Percentiles rank a stretch among this genome's conserved stretches.
These are phyloP conservation scores for Mesoligia furuncula DNA, from an alignment of 2,888 invertebrate genomes.

Conservation along the genomic window DNA sequence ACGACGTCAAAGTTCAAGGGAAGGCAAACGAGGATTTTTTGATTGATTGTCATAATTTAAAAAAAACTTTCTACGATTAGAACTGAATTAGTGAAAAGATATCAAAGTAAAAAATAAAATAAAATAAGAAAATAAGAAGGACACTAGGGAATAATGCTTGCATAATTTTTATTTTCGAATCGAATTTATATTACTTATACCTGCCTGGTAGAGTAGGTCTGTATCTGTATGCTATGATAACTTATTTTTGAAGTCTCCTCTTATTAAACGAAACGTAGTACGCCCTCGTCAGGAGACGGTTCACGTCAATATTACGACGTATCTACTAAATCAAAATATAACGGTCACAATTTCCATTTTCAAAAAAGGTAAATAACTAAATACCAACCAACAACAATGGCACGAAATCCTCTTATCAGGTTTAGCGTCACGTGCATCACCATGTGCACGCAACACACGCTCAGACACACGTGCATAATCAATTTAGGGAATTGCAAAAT, in stretches of 20 bases:
- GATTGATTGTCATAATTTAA: neutral
- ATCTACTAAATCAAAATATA: conserved; percentile 34
- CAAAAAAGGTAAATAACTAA: conserved; percentile 27
- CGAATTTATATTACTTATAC: neutral
- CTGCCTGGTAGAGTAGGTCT: neutral
- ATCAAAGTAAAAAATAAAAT: neutral
- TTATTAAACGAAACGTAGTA: neutral
- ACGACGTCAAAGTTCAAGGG: conserved; percentile 58
- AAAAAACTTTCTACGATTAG: conserved; percentile 2
- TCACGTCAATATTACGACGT: conserved; percentile 10
- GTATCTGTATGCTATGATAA: neutral
- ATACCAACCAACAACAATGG: conserved; percentile 32
- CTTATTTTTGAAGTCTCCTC: neutral
- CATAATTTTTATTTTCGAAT: too few species aligned
- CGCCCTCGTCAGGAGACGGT: neutral
- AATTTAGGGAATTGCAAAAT: conserved; percentile 62
- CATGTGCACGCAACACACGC: conserved; percentile 54
- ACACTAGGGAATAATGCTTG: too few species aligned
- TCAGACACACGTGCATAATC: conserved; percentile 61
- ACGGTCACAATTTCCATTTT: conserved; percentile 32
- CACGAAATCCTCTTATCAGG: conserved; percentile 55
- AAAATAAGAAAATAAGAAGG: neutral
- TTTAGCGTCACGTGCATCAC: conserved; percentile 47
- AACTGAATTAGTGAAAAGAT: neutral
- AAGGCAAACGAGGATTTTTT: conserved; percentile 29